Base-by-base conservation (phyloP, 2,888 invertebrate genomes). In the Lysandra bellargus region DNA sequence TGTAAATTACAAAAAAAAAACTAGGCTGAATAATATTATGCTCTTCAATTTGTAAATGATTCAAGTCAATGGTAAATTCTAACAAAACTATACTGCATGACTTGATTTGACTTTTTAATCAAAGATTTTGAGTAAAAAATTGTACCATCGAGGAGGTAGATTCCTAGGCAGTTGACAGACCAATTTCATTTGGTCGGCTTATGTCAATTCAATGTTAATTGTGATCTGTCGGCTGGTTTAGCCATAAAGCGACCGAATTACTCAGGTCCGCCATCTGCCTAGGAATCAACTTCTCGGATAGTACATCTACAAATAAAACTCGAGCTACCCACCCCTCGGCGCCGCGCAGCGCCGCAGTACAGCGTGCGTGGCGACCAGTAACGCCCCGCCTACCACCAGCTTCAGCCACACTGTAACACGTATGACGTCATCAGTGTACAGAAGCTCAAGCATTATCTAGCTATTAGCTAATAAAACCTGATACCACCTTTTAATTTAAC, bases 341-440 rank as follows among this genome's bases (percentile, higher is more conserved):
- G 88, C 88, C 82, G 89, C 87, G 87, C 90, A 91, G 85, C 96
- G 97, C 93, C 97, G 96, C 93, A 98, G 96, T 91, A 98, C 97
- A 93, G 97, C 96, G 95, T 97, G 97, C 88, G 98, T 98, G 91
- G 97, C 97, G 91, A 96, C 95, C 93, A 97, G 96, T 91, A 98
- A 96, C 88, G 97, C 97, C 91, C 97, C 96, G 91, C 98, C 98
- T 93, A 98, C 97, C 92, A 96, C 96, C 95, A 98, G 95, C 95
- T 97, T 98, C 95, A 97, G 96, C 94, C 97, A 96, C 96, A 97
- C 98, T 98, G 97, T 91, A 97, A 97, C 96, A 96, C 89, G 92
- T 90, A 89, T 90, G 88, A 84, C 86, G 76, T 76, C 76, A 76
- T 30, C 76, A 23, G 44, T 75, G 76, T 76, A 57, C 53, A 76